Percentiles rank a stretch among this genome's conserved stretches.
These are phyloP conservation scores for Geococcyx californianus DNA, from an alignment of 2,113 vertebrate species.

Conservation along the genomic window DNA sequence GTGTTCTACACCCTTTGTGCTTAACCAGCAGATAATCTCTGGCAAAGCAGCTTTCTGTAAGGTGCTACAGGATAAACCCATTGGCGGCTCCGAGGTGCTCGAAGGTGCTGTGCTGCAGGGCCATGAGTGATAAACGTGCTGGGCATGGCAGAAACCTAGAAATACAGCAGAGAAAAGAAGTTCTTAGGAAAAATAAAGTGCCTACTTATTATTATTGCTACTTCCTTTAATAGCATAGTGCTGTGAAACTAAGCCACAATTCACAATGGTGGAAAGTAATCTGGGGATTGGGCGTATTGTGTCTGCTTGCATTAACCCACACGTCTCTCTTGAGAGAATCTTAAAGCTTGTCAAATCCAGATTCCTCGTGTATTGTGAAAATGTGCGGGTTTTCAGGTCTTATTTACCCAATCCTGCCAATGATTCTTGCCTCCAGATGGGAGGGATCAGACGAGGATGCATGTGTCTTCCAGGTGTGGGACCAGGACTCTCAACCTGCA, in stretches of 20 bases:
- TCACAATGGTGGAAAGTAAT: neutral
- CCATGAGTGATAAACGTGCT: neutral
- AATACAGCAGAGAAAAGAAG: neutral
- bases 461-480: neutral
- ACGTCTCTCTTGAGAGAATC: rapidly evolving
- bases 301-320: neutral
- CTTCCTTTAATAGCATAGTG: rapidly evolving
- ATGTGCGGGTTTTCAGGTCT: rapidly evolving
- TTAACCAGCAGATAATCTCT: neutral
- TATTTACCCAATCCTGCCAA: neutral
- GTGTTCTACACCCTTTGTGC: neutral
- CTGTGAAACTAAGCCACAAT: neutral
- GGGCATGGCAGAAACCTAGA: neutral
- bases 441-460: rapidly evolving
- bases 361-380: neutral
- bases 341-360: neutral
- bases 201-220: neutral
- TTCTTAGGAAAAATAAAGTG: neutral
- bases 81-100: neutral
- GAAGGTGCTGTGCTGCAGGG: neutral
- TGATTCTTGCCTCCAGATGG: neutral
- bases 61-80: neutral
- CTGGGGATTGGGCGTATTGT: neutral
- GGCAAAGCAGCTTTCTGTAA: neutral
- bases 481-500: neutral